Conservation (phyloP, 2,888 invertebrate species). For the Apantesis nais region DNA sequence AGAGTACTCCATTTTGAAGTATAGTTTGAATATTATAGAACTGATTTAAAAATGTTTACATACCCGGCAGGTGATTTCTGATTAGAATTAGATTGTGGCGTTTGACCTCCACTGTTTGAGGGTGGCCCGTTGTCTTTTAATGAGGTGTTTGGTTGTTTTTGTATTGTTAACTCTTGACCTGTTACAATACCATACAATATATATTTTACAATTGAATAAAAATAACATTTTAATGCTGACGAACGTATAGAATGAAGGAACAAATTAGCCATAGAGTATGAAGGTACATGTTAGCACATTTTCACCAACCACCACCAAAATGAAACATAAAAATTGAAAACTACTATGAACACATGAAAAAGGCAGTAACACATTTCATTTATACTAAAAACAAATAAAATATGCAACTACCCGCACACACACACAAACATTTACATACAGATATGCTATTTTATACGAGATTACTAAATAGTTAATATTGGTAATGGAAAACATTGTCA, state of each 20-base stretch:
- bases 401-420: slow-evolving; percentile 31
- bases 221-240: slow-evolving; percentile 27
- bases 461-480: slow-evolving; percentile 20
- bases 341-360: slow-evolving; percentile 42
- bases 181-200: slow-evolving; percentile 38
- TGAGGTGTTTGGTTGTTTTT: slow-evolving; percentile 97
- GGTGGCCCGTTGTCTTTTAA: slow-evolving; percentile 89
- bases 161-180: slow-evolving; percentile 97
- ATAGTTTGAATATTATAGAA: background rate
- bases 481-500: background rate
- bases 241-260: slow-evolving; percentile 64
- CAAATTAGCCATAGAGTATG: slow-evolving; percentile 85
- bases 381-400: slow-evolving; percentile 18
- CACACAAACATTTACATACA: slow-evolving; percentile 14
- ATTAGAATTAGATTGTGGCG: slow-evolving; percentile 80
- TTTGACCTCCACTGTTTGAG: slow-evolving; percentile 80
- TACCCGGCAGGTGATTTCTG: slow-evolving; percentile 91
- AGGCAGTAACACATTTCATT: slow-evolving; percentile 25
- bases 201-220: slow-evolving; percentile 17
- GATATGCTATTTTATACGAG: slow-evolving; percentile 25
- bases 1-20: too few species aligned
- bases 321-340: slow-evolving; percentile 43
- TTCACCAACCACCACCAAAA: slow-evolving; percentile 84
- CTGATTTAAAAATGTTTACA: slow-evolving; percentile 60
- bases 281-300: slow-evolving; percentile 83